Base-by-base conservation (phyloP, 1,140 invertebrate species). In the Chlorops oryzae region DNA sequence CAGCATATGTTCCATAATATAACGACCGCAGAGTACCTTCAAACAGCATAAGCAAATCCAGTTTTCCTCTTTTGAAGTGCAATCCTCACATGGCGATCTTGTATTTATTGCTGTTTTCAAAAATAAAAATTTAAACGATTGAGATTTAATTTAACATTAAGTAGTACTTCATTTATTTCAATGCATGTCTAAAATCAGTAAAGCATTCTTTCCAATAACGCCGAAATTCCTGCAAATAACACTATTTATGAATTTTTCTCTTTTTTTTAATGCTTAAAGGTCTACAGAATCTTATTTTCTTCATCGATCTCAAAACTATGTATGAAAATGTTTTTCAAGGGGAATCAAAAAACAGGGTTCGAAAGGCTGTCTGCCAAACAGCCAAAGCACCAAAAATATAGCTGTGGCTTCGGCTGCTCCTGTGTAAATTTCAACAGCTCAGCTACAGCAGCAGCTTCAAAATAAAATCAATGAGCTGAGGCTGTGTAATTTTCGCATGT, bases 41-140 rank as follows among this genome's bases (percentile, higher is more conserved):
- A 75, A 74, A 62, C 90, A 94, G 38, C 80, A 78, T 18, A 94
- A 75, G 62, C 90, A 94, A 46, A 90, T 75, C 91, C 90, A 94
- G 70, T 93, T 93, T 74, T 94, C 91, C 22, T 70, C 73, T 5
- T 59, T 69, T 45, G 78, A 81, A 0, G 72, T 61, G 70, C 91
- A 95, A 17, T 82, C 76, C 15, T 65, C 47, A 70, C 90, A 93
- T 3, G 77, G 73, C 17, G 53, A 58, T 15, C 63, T 58, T 6
- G 76, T 70, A 58, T 84, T 70, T 39, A 88, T 77, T 56, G 77
- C 80, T 54, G 52, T n/a, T 7, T 28, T 41, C 18, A 18, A 35
- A 24, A 22, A 17, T 47, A 15, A 32, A 32, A 50, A 46, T 27
- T 23, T 13, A 50, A 47, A 47, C 2, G 24, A 47, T 3, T 12